A percentile compares a stretch with the other conserved stretches of the same genome.
These are phyloP conservation scores for Zaprionus tsacasi DNA, from an alignment of 1,140 invertebrate genomes.

Conservation along the genomic window DNA sequence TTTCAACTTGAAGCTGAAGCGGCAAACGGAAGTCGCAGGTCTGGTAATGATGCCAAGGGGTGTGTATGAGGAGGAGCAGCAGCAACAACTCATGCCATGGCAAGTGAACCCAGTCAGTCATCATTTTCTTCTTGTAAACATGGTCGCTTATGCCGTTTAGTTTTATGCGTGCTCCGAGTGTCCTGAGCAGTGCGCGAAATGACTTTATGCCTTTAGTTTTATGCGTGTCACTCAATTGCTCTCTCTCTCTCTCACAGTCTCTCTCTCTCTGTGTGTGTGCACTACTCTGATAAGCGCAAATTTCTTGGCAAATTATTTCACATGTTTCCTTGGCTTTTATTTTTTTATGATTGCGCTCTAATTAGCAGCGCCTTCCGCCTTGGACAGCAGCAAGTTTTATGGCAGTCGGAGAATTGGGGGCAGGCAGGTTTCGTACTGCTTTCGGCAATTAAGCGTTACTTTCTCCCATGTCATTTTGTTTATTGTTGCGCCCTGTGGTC, in stretches of 20 bases:
- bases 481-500: conserved; percentile 13
- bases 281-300: conserved; percentile 41
- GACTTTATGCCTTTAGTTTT: conserved; percentile 53
- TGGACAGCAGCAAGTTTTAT: conserved; percentile 33
- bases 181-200: conserved; percentile 2
- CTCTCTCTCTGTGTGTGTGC: neutral
- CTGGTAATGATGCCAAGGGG: conserved; percentile 35
- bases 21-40: conserved; percentile 45
- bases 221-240: conserved; percentile 44
- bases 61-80: neutral
- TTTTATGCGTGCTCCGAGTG: conserved; percentile 27
- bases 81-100: neutral
- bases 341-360: conserved; percentile 37
- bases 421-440: neutral
- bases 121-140: conserved; percentile 43
- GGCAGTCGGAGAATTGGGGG: neutral
- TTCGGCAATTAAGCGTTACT: conserved; percentile 28
- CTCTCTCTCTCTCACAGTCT: neutral
- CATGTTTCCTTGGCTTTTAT: conserved; percentile 24
- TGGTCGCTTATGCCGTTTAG: conserved; percentile 48
- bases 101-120: neutral
- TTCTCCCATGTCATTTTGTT: conserved; percentile 19
- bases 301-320: conserved; percentile 54
- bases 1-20: conserved; percentile 62
- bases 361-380: conserved; percentile 26